phyloP scores from a whole-genome alignment of 2,113 vertebrate species.

The Xiphorhynchus elegans region DNA sequence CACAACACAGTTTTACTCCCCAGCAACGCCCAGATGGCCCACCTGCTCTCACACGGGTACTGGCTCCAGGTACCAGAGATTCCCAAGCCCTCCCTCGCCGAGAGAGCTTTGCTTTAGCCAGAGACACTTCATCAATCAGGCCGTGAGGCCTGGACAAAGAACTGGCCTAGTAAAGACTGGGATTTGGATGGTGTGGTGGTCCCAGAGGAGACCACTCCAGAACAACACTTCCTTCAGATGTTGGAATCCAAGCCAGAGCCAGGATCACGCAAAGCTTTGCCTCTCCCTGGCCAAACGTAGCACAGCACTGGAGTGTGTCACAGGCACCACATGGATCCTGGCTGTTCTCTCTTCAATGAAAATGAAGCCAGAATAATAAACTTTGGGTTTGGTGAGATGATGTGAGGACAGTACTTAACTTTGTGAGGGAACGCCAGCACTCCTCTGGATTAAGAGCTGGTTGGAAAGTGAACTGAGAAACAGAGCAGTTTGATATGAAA shows the following conservation, averaged over 20 bases:
- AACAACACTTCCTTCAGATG: not conserved
- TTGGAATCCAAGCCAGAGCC: not conserved
- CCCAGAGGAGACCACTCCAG: not conserved
- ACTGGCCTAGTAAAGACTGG: not conserved
- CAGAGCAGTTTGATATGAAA: not conserved
- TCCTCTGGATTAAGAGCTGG: not conserved
- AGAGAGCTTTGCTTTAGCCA: not conserved
- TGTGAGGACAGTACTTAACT: not conserved
- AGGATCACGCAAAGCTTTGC: not conserved
- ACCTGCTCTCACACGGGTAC: not conserved
- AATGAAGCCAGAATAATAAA: not conserved
- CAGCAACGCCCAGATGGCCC: not conserved
- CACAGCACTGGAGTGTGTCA: not conserved
- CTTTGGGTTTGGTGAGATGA: not conserved
- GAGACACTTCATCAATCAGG: not conserved
- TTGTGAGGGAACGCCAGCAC: not conserved
- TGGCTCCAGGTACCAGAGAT: not conserved
- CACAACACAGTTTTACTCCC: not conserved
- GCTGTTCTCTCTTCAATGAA: not conserved
- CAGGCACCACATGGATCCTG: not conserved
- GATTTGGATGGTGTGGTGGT: not conserved
- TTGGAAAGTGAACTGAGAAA: not conserved
- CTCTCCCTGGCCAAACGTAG: not conserved
- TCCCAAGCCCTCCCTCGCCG: fast-evolving
- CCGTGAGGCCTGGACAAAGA: not conserved